Conservation (phyloP, 2,113 vertebrate species). For the Physeter macrocephalus region DNA sequence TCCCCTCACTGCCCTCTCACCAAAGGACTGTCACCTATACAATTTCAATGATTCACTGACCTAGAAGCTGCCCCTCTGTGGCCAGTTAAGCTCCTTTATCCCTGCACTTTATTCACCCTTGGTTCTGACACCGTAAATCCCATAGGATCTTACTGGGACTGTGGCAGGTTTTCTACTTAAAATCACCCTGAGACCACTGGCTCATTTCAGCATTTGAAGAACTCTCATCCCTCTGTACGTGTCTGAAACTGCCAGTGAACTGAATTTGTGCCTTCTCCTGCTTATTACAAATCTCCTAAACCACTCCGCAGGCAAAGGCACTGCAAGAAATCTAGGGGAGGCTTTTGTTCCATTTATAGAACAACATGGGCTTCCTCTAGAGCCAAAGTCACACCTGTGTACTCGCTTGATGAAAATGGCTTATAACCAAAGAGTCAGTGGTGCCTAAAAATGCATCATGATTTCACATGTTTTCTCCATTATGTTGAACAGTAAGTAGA, state of each 20-base stretch:
- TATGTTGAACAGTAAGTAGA: constrained; percentile 46
- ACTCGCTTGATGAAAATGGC: constrained; percentile 38
- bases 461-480: constrained; percentile 36
- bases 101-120: constrained; percentile 10
- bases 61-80: neutral
- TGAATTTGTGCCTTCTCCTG: neutral
- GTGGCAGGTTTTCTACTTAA: constrained; percentile 23
- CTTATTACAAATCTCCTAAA: constrained; percentile 34
- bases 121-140: constrained; percentile 46
- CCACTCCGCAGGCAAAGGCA: neutral
- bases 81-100: constrained; percentile 4
- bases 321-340: constrained; percentile 9
- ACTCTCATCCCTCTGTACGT: neutral
- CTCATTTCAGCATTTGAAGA: constrained; percentile 29
- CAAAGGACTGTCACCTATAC: neutral
- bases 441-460: neutral
- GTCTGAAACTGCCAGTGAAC: constrained; percentile 23
- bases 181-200: constrained; percentile 23
- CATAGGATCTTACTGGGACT: neutral
- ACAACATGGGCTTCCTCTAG: constrained; percentile 30
- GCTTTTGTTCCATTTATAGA: constrained; percentile 56
- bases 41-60: neutral
- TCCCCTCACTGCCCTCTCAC: neutral
- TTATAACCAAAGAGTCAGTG: neutral
- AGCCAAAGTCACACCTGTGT: constrained; percentile 14